Evolutionary conservation across 2,888 invertebrate species (phyloP).

Genomic region (Sminthurides aquaticus): DNA sequence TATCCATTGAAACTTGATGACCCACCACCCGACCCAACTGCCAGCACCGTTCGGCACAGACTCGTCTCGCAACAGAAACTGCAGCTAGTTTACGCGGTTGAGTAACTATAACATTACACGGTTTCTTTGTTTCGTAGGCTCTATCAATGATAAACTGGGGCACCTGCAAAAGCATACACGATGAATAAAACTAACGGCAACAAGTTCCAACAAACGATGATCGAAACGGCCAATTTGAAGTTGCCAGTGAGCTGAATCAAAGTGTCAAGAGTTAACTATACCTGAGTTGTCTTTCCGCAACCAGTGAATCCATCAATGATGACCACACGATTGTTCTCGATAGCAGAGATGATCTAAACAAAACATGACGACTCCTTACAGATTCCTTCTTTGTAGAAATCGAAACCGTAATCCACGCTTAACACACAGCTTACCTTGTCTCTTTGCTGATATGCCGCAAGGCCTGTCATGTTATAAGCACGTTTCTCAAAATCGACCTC

Average conservation of each 20-base stretch:
- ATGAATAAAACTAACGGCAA: too few relatives aligned
- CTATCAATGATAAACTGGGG: conserved; percentile 86
- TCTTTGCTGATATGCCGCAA: conserved; percentile 30
- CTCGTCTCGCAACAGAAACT: conserved; percentile 77
- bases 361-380: conserved; percentile 8
- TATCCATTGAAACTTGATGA: conserved; percentile 73
- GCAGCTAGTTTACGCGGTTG: conserved; percentile 92
- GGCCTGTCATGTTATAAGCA: conserved; percentile 12
- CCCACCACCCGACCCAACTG: conserved; percentile 73
- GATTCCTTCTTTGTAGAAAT: too few relatives aligned
- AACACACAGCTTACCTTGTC: conserved; percentile 22
- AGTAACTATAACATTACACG: conserved; percentile 83
- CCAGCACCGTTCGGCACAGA: conserved; percentile 80
- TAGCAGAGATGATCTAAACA: conserved; percentile 32
- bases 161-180: conserved; percentile 53
- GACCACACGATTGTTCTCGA: conserved; percentile 29
- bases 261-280: too few relatives aligned
- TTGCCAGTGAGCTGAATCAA: too few relatives aligned
- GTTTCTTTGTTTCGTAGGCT: conserved; percentile 55
- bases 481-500: conserved; percentile 28
- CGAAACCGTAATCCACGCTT: too few relatives aligned
- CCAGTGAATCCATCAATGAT: conserved; percentile 70
- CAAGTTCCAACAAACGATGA: too few relatives aligned
- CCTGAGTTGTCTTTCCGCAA: conserved; percentile 84
- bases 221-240: too few relatives aligned